Evolutionary conservation across 2,797 vertebrate species (phyloP), one percentile per base, ranked within the genome.

Genomic region (Girardinus metallicus): DNA sequence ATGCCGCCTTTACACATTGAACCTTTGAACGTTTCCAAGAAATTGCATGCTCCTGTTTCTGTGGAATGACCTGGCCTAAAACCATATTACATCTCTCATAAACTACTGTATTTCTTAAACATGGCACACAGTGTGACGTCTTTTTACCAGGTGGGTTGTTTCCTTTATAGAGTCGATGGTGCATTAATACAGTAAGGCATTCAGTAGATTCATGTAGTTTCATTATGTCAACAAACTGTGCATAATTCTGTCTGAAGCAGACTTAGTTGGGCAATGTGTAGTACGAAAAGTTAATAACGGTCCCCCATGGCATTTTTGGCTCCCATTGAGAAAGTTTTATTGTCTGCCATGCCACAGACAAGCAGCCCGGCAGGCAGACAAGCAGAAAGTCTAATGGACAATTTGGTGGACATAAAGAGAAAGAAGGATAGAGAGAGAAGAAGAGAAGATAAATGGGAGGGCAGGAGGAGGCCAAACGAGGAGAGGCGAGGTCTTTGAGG

Each of bases 361-460:
- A 47, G 46, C 81, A 74, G 81, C 76, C 82, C 83, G 74, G 87
- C 80, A 86, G 83, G 88, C 83, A 87, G 88, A 91, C 85, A 92
- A 87, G 90, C 86, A 94, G 60, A 90, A 84, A 84, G 74, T 83
- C 85, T 91, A 88, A 90, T 89, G 80, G 85, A 88, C 79, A 88
- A 91, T 92, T 92, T 86, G 82, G 88, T 90, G 90, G 89, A 92
- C 86, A 85, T 15, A 74, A 77, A 80, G 60, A 78, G 81, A 79
- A 74, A 85, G 31, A 73, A 74, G 81, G 53, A 88, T 44, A 62
- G n/a, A 79, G 49, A 66, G 36, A 60, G 29, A 53, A 53, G 55
- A 31, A 39, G 71, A 23, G 66, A 75, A 49, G 62, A 77, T 60
- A 75, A 43, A 53, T 60, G 72, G 73, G 72, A 75, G 79, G 83